Evolutionary conservation across 1,140 invertebrate genomes (phyloP), one percentile per base, ranked within the genome.

Genomic region (Microplitis demolitor): DNA sequence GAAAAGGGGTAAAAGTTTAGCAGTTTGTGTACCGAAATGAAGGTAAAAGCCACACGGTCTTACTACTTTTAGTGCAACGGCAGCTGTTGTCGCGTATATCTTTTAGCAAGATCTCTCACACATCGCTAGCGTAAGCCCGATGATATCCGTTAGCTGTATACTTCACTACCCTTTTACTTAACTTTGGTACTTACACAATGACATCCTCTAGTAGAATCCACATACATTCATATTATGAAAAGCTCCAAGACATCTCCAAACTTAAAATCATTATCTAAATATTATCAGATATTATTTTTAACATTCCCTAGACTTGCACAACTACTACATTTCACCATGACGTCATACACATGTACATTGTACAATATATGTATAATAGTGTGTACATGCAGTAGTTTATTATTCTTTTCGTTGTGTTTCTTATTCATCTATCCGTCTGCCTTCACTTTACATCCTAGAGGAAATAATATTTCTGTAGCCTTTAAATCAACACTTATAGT

Each of bases 201-300:
- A 66, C 50, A 53, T 51, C 14, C 24, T 62, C 13, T 53, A 66
- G 13, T 31, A 68, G n/a, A 67, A 45, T 24, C 24, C 24, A 24
- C 24, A 45, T 45, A 45, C 16, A 61, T 60, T 60, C 56, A 45
- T 37, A 33, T 24, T 69, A 16, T 14, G 16, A 11, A 69, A 33
- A 39, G 53, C 16, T 56, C n/a, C 16, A 6, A 11, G 53, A 16
- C n/a, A 56, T 14, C n/a, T 24, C 16, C 3, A 60, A 60, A 60
- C 31, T 60, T 66, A 73, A 77, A 70, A 75, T 33, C 72, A 79
- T 81, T 80, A 74, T 83, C 77, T 78, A 80, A 82, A 83, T 83
- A 80, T 83, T 81, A 81, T 79, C 72, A 71, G 75, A 69, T 74
- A 77, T 78, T 78, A 82, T 81, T 82, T 80, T 79, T 78, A 77